Base-by-base conservation (phyloP, 1,140 invertebrate species). In the Lucilia cuprina region DNA sequence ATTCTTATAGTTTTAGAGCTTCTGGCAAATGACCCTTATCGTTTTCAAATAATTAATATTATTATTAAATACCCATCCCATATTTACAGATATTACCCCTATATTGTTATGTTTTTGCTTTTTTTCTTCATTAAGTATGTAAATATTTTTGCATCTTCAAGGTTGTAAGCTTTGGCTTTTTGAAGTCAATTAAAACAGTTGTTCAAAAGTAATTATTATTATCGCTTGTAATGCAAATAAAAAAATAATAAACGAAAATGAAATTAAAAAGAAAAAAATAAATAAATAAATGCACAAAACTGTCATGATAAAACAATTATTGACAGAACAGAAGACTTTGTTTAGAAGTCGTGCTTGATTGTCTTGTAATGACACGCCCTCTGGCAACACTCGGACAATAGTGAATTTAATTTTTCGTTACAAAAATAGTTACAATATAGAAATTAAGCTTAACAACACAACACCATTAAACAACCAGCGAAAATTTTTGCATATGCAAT, bases 221-320 rank as follows among this genome's bases (percentile, higher is more conserved):
- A 10, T 25, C n/a, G 41, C 47, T 80, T 41, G 34, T 14, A 41
- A 41, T 78, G 75, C 25, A 30, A 30, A 30, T 30, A 17, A 30
- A 78, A n/a, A 78, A 35, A 30, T 34, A 17, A 74, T n/a, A 14
- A 78, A 78, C 13, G 35, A 47, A 35, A 78, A 78, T n/a, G 21
- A 49, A 49, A 80, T 21, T 49, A 49, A 49, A 49, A 80, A 8
- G 5, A 80, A n/a, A 47, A 80, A 49, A 80, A n/a, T n/a, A n/a
- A n/a, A n/a, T n/a, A n/a, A n/a, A n/a, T n/a, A 80, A 80, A 30
- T 30, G 25, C 25, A 30, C 25, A 30, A 30, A 30, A 30, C 77
- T 80, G 77, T 80, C 77, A 80, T 80, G 77, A 80, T 80, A 80
- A 80, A 80, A 80, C 77, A 80, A 80, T 80, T 80, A 80, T 80